A percentile compares a stretch with the other conserved stretches of the same genome.
phyloP scores from a whole-genome alignment of 1,140 invertebrate genomes.

The Drosophila paulistorum region DNA sequence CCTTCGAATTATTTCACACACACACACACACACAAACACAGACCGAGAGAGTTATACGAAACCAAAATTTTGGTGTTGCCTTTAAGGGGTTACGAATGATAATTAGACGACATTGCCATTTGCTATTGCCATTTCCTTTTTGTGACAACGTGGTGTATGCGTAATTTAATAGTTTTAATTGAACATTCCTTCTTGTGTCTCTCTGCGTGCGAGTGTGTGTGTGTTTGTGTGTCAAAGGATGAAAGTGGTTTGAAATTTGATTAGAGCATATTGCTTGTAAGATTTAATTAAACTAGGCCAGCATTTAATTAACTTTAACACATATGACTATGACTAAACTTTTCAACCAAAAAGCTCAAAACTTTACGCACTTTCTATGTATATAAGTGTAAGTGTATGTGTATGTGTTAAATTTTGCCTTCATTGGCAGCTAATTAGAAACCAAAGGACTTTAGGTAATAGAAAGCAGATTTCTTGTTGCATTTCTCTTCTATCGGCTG shows the following conservation, averaged over 20 bases:
- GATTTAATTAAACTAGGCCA: slow-evolving; percentile 21
- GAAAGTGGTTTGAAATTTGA: slow-evolving; percentile 40
- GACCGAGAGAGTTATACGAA: background rate
- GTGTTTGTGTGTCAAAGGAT: slow-evolving; percentile 27
- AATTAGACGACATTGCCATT: slow-evolving; percentile 49
- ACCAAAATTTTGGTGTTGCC: slow-evolving; percentile 30
- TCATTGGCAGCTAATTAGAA: slow-evolving; percentile 41
- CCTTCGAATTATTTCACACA: slow-evolving; percentile 1
- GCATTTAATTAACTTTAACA: slow-evolving; percentile 40
- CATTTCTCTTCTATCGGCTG: background rate
- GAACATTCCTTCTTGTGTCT: slow-evolving; percentile 43
- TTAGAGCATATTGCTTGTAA: slow-evolving; percentile 28
- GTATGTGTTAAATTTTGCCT: slow-evolving; percentile 18
- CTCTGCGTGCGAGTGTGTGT: background rate
- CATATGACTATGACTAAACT: slow-evolving; percentile 15
- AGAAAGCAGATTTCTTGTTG: slow-evolving; percentile 26
- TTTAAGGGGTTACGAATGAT: slow-evolving; percentile 51
- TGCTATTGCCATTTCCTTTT: slow-evolving; percentile 4
- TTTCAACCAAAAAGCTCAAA: slow-evolving; percentile 27
- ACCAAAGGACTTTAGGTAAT: slow-evolving; percentile 23
- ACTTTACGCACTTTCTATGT: background rate
- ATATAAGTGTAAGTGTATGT: background rate
- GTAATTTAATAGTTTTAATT: slow-evolving; percentile 81
- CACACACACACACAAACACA: too few relatives aligned
- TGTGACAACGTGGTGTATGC: slow-evolving; percentile 41